Evolutionary conservation across 2,797 vertebrate species (phyloP), one percentile per base, ranked within the genome.

Genomic region (Aulostomus chinensis): DNA sequence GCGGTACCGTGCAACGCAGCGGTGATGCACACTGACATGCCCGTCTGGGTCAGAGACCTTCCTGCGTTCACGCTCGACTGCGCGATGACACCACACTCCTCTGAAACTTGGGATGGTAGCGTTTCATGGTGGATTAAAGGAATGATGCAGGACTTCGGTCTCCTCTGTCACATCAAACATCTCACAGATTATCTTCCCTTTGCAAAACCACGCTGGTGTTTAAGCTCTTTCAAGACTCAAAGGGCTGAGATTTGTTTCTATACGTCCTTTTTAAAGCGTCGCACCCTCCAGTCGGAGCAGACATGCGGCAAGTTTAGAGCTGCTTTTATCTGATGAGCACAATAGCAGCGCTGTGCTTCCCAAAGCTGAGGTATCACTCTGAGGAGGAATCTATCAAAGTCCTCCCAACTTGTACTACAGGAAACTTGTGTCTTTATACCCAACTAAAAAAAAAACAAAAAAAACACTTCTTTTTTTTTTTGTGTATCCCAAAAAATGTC

Each of bases 341-440:
- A 88, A 87, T 72, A 60, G 72, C 32, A 30, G 48, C 71, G 32
- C 72, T 83, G 78, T 86, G 75, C 63, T 37, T 33, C 33, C 42
- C 8, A 37, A 61, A 65, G 58, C 49, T 50, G 37, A 74, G 55
- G 64, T 80, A 68, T 84, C 62, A 63, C 77, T 66, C 38, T 22
- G 73, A 78, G 51, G 53, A 54, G 50, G 49, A 43, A 63, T 43
- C 34, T 45, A 53, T 68, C 54, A 72, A 39, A 63, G 48, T 59
- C 16, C 22, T 73, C 63, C 59, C 54, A 57, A 50, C 28, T 56
- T 42, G 29, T 32, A 48, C 42, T 41, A 60, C 64, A 76, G 67
- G 68, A 76, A 38, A 50, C 14, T n/a, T n/a, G n/a, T n/a, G n/a
- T n/a, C n/a, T n/a, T n/a, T n/a, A n/a, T n/a, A n/a, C n/a, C n/a